Conservation (phyloP, 64 coral and sea anemone species). For the Acropora tenuis region DNA sequence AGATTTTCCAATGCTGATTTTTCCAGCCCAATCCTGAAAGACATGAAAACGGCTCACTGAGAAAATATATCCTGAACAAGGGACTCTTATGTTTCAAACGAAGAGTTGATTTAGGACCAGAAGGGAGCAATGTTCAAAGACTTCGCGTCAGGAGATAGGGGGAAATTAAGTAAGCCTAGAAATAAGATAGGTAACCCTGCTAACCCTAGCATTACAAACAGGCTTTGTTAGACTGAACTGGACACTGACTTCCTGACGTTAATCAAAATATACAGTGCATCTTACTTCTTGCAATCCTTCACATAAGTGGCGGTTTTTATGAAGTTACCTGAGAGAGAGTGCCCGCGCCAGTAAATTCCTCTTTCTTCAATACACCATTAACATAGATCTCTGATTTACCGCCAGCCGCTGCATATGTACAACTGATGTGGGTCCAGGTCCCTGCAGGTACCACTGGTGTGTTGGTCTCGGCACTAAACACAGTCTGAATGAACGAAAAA, state of each 20-base stretch:
- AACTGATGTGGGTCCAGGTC: slow-evolving; percentile 93
- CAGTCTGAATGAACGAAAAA: slow-evolving; percentile 49
- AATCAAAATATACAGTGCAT: no score
- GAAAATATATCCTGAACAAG: no score
- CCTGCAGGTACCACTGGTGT: slow-evolving; percentile 82
- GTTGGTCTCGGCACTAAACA: slow-evolving; percentile 73
- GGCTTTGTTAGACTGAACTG: no score
- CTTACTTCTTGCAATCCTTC: neutral
- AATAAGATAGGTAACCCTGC: no score
- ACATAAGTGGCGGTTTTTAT: neutral
- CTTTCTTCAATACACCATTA: slow-evolving; percentile 86
- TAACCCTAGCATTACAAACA: no score
- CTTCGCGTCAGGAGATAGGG: no score
- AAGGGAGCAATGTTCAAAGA: no score
- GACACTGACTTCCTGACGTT: no score
- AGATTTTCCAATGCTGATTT: slow-evolving; percentile 87
- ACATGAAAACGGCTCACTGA: neutral
- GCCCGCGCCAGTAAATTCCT: slow-evolving; percentile 81
- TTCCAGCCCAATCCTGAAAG: slow-evolving; percentile 89
- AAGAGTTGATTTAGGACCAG: no score
- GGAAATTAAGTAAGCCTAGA: no score
- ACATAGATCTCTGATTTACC: slow-evolving; percentile 86
- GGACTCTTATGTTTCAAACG: no score
- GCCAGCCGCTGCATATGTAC: slow-evolving; percentile 70
- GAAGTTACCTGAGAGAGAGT: slow-evolving; percentile 80